Conservation (phyloP, 2,797 vertebrate genomes). For the Buceros bicornis region DNA sequence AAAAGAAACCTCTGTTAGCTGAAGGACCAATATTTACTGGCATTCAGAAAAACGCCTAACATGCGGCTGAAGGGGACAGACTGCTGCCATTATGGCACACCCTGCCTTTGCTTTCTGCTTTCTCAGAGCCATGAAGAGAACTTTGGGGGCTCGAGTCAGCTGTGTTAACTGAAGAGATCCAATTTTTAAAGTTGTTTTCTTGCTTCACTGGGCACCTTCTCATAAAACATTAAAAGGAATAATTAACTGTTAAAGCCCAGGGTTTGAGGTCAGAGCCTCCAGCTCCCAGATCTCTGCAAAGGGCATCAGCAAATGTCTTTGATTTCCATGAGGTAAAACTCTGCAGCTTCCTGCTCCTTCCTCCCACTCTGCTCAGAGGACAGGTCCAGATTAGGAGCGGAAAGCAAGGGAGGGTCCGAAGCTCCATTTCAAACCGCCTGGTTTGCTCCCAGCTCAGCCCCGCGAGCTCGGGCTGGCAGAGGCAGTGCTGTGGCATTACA, state of each 20-base stretch:
- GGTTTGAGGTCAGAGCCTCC: not conserved
- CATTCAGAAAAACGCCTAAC: slow-evolving; percentile 8
- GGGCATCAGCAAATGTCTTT: not conserved
- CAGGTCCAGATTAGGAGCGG: not conserved
- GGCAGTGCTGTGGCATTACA: not conserved
- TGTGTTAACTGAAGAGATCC: not conserved
- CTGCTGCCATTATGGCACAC: not conserved
- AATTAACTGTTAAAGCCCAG: not conserved
- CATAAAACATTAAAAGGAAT: not conserved
- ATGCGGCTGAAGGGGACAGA: not conserved
- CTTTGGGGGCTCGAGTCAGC: not conserved
- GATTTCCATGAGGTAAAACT: not conserved
- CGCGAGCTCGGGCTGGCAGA: not conserved
- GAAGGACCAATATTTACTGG: slow-evolving; percentile 5
- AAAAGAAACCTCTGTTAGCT: not conserved
- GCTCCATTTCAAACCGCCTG: not conserved
- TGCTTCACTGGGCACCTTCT: not conserved
- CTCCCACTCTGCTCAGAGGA: not conserved
- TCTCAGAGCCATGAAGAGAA: not conserved
- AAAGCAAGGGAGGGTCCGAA: not conserved
- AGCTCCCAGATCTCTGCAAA: not conserved
- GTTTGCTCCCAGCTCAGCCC: not conserved
- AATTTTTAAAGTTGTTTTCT: not conserved
- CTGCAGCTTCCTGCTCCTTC: not conserved
- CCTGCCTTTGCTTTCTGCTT: not conserved